Percentiles rank a stretch among this genome's conserved stretches.
Evolutionary conservation across 1,140 invertebrate species (phyloP).

Genomic region (Zeugodacus cucurbitae): DNA sequence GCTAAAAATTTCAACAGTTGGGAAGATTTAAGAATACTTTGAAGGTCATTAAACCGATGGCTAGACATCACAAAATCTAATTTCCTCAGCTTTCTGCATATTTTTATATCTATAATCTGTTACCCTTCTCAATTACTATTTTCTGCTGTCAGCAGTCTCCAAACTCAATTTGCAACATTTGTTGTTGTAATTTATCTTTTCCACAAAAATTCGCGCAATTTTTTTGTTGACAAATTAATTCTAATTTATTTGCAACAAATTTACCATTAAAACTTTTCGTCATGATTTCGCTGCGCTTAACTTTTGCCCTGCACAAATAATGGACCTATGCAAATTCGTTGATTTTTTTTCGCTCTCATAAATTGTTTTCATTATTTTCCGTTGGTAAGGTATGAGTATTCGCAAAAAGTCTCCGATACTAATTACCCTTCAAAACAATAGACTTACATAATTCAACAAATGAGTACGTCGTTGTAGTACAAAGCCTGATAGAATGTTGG

Average conservation of each 20-base stretch:
- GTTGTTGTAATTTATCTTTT: not conserved
- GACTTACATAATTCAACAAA: not conserved
- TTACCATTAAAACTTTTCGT: constrained; percentile 8
- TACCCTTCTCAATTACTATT: too few species aligned
- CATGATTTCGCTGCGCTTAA: not conserved
- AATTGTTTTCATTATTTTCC: not conserved
- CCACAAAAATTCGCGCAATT: not conserved
- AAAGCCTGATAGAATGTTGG: not conserved
- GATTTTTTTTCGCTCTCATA: not conserved
- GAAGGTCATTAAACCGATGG: too few species aligned
- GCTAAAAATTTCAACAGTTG: too few species aligned
- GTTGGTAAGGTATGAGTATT: not conserved
- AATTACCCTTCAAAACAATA: constrained; percentile 20
- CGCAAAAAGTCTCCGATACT: not conserved
- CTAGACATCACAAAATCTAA: too few species aligned
- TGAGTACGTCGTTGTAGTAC: not conserved
- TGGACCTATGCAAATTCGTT: constrained; percentile 16
- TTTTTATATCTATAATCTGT: too few species aligned
- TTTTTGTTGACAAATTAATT: not conserved
- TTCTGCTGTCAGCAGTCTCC: too few species aligned
- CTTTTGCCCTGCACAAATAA: constrained; percentile 1
- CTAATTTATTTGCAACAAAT: constrained; percentile 19
- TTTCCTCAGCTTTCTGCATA: too few species aligned
- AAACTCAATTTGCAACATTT: not conserved
- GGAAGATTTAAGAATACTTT: too few species aligned